A percentile compares a stretch with the other conserved stretches of the same genome.
These are phyloP conservation scores for Glyphotaelius pellucidus DNA, from an alignment of 2,888 invertebrate genomes.

Conservation along the genomic window DNA sequence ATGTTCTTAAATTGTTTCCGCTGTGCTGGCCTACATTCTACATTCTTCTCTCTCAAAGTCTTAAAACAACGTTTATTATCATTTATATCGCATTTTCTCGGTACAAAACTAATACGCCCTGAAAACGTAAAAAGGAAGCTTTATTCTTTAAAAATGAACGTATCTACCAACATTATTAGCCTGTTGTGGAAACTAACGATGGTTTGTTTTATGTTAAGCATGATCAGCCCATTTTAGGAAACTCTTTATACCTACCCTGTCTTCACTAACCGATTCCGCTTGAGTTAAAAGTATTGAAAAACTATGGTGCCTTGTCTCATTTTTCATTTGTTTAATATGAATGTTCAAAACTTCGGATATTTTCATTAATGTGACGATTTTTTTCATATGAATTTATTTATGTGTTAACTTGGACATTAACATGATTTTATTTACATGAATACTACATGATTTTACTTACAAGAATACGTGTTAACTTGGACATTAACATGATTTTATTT, in stretches of 20 bases:
- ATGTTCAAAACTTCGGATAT: background rate
- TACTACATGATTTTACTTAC: too few species aligned
- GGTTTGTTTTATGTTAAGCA: background rate
- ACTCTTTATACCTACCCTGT: background rate
- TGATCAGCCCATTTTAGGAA: background rate
- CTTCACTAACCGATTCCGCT: background rate
- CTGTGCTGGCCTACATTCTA: background rate
- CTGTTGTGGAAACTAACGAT: background rate
- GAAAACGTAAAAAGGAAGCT: background rate
- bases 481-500: too few species aligned
- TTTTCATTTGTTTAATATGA: background rate
- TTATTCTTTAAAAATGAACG: slow-evolving; percentile 5
- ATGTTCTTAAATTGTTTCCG: slow-evolving; percentile 38
- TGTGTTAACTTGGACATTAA: too few species aligned
- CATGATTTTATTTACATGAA: too few species aligned
- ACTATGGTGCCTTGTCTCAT: background rate
- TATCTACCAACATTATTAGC: background rate
- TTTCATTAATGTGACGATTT: too few species aligned
- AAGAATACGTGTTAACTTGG: too few species aligned
- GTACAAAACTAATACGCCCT: background rate
- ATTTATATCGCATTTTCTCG: background rate
- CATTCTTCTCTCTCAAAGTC: slow-evolving; percentile 7
- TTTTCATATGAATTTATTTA: too few species aligned
- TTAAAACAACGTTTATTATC: slow-evolving; percentile 9
- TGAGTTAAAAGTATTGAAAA: background rate